A percentile compares a stretch with the other conserved stretches of the same genome.
Evolutionary conservation across 2,113 vertebrate species (phyloP).

Genomic region (Cynopterus brachyotis): DNA sequence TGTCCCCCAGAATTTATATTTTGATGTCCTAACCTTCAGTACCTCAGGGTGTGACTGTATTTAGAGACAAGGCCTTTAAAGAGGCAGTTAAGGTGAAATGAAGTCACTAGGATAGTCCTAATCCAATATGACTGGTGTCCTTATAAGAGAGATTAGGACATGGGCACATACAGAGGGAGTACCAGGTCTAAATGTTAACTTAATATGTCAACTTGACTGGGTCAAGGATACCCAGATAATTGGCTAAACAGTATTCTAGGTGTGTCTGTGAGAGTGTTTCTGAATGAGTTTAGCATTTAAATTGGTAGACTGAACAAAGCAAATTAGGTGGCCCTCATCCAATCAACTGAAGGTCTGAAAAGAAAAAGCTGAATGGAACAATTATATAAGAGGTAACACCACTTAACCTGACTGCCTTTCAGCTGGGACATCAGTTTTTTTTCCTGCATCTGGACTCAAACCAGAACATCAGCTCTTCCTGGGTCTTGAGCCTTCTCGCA

Average conservation of each 20-base stretch:
- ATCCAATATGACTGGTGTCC: background rate
- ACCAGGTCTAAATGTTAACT: background rate
- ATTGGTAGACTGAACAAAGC: background rate
- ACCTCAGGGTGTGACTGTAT: background rate
- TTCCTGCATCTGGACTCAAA: background rate
- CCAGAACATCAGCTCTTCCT: background rate
- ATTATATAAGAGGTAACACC: rapidly evolving
- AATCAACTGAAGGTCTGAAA: background rate
- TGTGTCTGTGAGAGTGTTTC: background rate
- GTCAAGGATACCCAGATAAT: background rate
- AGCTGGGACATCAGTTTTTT: background rate
- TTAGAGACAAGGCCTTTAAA: background rate
- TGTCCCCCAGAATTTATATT: background rate
- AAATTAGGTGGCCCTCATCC: background rate
- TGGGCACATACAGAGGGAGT: no score
- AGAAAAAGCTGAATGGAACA: background rate
- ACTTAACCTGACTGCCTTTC: background rate
- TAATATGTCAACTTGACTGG: background rate
- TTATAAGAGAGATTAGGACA: background rate
- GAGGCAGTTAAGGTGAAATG: background rate
- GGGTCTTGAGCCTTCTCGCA: background rate
- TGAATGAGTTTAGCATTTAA: background rate
- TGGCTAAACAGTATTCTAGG: background rate
- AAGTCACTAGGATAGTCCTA: no score
- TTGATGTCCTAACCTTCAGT: background rate